Evolutionary conservation across 2,888 invertebrate species (phyloP).

Genomic region (Epinotia ramella): DNA sequence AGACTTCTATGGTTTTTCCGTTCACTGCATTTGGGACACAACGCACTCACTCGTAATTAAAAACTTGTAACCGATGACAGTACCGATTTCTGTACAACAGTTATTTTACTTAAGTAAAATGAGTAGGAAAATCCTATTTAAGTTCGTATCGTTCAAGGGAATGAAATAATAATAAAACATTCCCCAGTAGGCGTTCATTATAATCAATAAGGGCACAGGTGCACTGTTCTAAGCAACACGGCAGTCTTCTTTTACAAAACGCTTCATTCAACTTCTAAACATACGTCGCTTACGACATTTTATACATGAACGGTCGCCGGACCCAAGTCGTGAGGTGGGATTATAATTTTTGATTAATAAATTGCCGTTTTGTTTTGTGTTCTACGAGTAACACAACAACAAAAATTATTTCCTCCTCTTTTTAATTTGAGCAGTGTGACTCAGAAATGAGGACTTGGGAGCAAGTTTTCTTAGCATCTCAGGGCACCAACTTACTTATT

Average conservation of each 20-base stretch:
- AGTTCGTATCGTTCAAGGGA: background rate
- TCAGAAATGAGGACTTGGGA: too few species aligned
- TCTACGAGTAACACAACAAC: too few species aligned
- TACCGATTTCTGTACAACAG: too few species aligned
- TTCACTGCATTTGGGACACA: too few species aligned
- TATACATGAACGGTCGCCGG: background rate
- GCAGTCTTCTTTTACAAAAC: background rate
- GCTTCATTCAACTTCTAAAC: background rate
- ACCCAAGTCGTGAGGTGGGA: conserved; percentile 13
- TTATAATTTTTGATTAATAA: conserved; percentile 28
- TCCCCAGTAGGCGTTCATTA: conserved; percentile 17
- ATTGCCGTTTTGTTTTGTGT: conserved; percentile 9
- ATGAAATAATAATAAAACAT: background rate
- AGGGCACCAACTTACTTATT: too few species aligned
- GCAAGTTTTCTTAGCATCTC: too few species aligned
- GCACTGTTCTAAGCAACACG: conserved; percentile 22
- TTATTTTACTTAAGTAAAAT: background rate
- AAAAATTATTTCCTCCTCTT: too few species aligned
- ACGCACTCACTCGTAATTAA: too few species aligned
- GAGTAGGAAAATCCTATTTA: background rate
- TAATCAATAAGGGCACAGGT: conserved; percentile 34
- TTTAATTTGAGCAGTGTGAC: too few species aligned
- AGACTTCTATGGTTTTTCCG: too few species aligned
- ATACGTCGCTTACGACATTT: background rate
- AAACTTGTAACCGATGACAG: too few species aligned